Evolutionary conservation across 2,113 vertebrate species (phyloP), one percentile per base, ranked within the genome.

Genomic region (Arizona elegans): DNA sequence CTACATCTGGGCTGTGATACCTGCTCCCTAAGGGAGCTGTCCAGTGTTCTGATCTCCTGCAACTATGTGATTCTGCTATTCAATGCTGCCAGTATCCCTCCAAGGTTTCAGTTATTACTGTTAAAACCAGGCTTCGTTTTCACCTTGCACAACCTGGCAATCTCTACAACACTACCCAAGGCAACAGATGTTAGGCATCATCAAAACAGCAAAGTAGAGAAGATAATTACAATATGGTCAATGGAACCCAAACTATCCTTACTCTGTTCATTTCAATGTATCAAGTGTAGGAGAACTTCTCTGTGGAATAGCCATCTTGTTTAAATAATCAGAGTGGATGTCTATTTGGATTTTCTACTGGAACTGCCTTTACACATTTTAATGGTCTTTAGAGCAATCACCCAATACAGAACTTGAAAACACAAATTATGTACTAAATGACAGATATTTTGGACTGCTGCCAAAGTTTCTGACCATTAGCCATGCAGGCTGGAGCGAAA

Each of bases 21-120:
- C 89, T 90, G 26, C 8, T 90, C 59, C 47, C 62, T 17, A 70
- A 90, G 59, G 70, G 90, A 91, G 47, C 90, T 91, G 70, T 91
- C 52, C 52, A 15, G 5, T 81, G 90, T 91, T 19, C 21, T 91
- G 52, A 91, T 91, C 52, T 43, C 52, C 33, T 1, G 23, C 11
- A 91, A 24, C n/a, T 17, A 15, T 89, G 11, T 12, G 23, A 38
- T 47, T 15, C 13, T 65, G 13, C 17, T 90, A 7, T 47, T 26
- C 47, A 62, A 8, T 50, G 43, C 17, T 65, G 58, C 43, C 43
- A 90, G 38, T 26, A 52, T 19, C 2, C 19, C 43, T 50, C 13
- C 47, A 29, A 9, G 13, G n/a, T 38, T 17, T 55, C 53, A 21
- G 33, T 29, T 24, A 13, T n/a, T n/a, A 56, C 9, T 24, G 38